Percentiles rank a stretch among this genome's conserved stretches.
phyloP scores from a whole-genome alignment of 2,888 invertebrate genomes.

The Priocnemis perturbator region DNA sequence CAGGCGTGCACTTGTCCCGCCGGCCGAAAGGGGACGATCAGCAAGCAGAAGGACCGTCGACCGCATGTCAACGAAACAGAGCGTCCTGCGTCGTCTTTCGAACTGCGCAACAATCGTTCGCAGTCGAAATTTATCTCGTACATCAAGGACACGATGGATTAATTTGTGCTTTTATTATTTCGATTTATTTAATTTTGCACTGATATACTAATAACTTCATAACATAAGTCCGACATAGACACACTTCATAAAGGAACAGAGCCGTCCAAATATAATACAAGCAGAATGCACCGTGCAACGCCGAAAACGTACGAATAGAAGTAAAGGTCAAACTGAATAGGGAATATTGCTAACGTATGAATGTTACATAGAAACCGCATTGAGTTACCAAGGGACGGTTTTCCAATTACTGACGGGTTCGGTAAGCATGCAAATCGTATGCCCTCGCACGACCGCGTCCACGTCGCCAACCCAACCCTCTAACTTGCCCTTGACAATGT shows the following conservation, averaged over 20 bases:
- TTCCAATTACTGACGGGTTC: slow-evolving; percentile 45
- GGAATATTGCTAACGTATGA: no score
- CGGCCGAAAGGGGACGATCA: slow-evolving; percentile 5
- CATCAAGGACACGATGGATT: no score
- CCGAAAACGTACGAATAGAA: slow-evolving; percentile 30
- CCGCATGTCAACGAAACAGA: slow-evolving; percentile 18
- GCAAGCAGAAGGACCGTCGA: not conserved
- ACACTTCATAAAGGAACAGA: no score
- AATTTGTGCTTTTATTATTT: no score
- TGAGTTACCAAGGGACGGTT: slow-evolving; percentile 33
- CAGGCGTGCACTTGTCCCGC: slow-evolving; percentile 1
- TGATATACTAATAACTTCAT: no score
- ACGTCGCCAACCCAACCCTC: slow-evolving; percentile 27
- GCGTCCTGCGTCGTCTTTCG: not conserved
- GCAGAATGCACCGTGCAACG: no score
- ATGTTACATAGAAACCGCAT: no score
- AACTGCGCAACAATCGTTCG: not conserved
- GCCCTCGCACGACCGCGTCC: no score
- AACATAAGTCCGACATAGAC: no score
- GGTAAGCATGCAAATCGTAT: slow-evolving; percentile 46
- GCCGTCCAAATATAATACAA: no score
- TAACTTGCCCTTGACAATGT: slow-evolving; percentile 11
- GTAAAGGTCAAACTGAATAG: no score
- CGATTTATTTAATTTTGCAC: no score
- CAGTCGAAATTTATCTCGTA: not conserved